Evolutionary conservation across 2,113 vertebrate genomes (phyloP), one percentile per base, ranked within the genome.

Genomic region (Microtus oregoni): DNA sequence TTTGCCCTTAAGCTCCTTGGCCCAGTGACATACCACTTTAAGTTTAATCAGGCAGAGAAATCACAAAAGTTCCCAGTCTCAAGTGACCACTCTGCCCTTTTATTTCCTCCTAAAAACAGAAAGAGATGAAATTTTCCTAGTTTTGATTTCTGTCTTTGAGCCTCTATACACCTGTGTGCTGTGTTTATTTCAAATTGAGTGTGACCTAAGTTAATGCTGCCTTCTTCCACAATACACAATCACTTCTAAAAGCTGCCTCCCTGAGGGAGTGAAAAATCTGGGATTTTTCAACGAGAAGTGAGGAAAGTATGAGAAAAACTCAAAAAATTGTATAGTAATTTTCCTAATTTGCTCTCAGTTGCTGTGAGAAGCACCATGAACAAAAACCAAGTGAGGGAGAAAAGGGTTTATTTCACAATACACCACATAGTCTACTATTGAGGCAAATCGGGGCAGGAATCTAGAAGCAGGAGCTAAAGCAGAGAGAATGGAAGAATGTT

Each of bases 21-120:
- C 79, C 85, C 65, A 86, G 58, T 94, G 76, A 96, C 95, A 93
- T 19, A 93, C 41, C 81, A 95, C 90, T 96, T 96, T 95, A 95
- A 85, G 38, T 96, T 98, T 94, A 97, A 96, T 98, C 97, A 97
- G 88, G 92, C 76, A 95, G 95, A 97, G 96, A 97, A 98, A 96
- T 96, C 94, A 89, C 96, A 95, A 92, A 96, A 95, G 88, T 67
- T 90, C 76, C 63, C 14, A 7, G 86, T 94, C 94, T 97, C 91
- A 72, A 96, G 95, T 92, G 92, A 95, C 77, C 77, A 92, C 52
- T 90, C 82, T 83, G 91, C 92, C 89, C 81, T 95, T 91, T 91
- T 89, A 73, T 26, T 68, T 41, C 14, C 14, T 19, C n/a, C 65
- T 75, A 70, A 96, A 95, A 94, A 24, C 47, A 86, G 0, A 9